Evolutionary conservation across 1,140 invertebrate genomes (phyloP).

Genomic region (Listronotus oregonensis): DNA sequence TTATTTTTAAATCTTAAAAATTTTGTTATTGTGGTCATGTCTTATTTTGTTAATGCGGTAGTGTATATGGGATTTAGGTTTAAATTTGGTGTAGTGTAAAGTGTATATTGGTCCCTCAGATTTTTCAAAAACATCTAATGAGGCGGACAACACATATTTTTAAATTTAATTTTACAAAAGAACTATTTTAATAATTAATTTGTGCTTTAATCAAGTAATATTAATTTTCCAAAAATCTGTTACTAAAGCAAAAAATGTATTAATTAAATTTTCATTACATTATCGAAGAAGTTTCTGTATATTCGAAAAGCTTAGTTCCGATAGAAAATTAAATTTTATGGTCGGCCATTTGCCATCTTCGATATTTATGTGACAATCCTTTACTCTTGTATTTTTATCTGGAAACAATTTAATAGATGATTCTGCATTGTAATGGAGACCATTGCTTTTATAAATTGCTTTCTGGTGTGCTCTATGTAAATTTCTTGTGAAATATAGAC

Average conservation of each 20-base stretch:
- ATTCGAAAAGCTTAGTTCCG: slow-evolving; percentile 17
- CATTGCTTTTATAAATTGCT: slow-evolving; percentile 31
- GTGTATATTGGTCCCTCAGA: no score
- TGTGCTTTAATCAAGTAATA: no score
- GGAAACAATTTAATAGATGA: slow-evolving; percentile 33
- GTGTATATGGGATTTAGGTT: no score
- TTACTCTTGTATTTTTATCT: slow-evolving; percentile 35
- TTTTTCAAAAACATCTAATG: no score
- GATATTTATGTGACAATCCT: slow-evolving; percentile 38
- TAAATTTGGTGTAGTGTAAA: no score
- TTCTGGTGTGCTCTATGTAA: slow-evolving; percentile 27
- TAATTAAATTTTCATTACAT: slow-evolving; percentile 11
- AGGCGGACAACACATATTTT: no score
- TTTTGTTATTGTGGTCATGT: no score
- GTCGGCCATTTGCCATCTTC: slow-evolving; percentile 37
- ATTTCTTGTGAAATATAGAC: slow-evolving; percentile 22
- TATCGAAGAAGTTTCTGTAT: slow-evolving; percentile 17
- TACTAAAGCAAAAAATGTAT: background rate
- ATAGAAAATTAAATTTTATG: slow-evolving; percentile 39
- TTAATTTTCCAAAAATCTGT: no score
- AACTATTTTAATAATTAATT: no score
- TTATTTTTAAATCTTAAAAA: no score
- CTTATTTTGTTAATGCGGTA: no score
- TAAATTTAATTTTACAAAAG: no score
- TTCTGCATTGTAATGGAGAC: slow-evolving; percentile 30